Conservation (phyloP, 2,797 vertebrate genomes). For the Schizopygopsis pylzovi region DNA sequence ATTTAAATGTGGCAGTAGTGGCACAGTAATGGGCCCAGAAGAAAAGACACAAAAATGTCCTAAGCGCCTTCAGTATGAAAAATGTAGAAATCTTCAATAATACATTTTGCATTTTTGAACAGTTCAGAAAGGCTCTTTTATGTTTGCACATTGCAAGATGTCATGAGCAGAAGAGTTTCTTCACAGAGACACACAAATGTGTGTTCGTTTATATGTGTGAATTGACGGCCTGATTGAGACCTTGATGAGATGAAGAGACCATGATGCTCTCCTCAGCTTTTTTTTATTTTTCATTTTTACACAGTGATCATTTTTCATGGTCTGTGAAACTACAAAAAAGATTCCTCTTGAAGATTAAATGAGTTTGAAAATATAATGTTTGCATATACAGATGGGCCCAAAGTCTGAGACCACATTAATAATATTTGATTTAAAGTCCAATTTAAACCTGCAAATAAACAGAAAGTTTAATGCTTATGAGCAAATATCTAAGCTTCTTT, state of each 20-base stretch:
- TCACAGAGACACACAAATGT: neutral
- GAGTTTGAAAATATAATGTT: neutral
- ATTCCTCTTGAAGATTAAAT: neutral
- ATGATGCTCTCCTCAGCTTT: neutral
- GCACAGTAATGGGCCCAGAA: neutral
- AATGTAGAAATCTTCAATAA: conserved; percentile 35
- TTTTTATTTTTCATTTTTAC: neutral
- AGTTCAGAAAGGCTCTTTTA: conserved; percentile 6
- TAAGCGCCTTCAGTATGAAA: neutral
- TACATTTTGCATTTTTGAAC: conserved; percentile 25
- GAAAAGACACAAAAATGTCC: neutral
- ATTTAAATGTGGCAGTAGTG: conserved; percentile 9
- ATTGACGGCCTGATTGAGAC: conserved; percentile 23
- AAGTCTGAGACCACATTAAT: neutral
- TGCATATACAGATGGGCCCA: neutral
- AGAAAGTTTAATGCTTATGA: neutral
- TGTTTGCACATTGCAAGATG: neutral
- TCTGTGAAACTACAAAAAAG: conserved; percentile 20
- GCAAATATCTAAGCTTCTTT: neutral
- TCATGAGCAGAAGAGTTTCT: neutral
- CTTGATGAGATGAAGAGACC: neutral
- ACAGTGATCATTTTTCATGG: conserved; percentile 6
- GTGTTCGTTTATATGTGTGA: conserved; percentile 25
- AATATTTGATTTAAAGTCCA: neutral
- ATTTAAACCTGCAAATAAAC: neutral